Percentiles rank a stretch among this genome's conserved stretches.
phyloP scores from a whole-genome alignment of 2,797 vertebrate genomes.

The Eleutherodactylus coqui region DNA sequence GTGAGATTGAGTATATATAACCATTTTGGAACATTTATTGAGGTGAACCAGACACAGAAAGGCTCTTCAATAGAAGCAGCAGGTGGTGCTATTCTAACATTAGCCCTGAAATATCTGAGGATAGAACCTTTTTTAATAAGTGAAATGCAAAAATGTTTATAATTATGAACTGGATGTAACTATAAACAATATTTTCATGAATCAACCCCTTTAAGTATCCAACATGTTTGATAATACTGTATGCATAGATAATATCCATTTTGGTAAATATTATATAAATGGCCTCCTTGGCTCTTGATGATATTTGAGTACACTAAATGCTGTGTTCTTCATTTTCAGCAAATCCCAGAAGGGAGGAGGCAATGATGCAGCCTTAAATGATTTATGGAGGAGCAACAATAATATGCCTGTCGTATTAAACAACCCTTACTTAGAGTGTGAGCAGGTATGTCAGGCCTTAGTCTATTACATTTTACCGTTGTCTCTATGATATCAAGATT shows the following conservation, averaged over 20 bases:
- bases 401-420: constrained; percentile 76
- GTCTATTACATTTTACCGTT: neutral
- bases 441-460: constrained; percentile 79
- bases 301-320: neutral
- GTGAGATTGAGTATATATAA: no score
- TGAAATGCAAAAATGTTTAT: no score
- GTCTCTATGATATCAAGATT: neutral
- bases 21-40: no score
- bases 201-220: neutral
- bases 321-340: constrained; percentile 73
- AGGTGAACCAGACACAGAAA: no score
- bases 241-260: neutral
- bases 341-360: constrained; percentile 77
- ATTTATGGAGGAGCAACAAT: constrained; percentile 80
- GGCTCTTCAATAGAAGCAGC: no score
- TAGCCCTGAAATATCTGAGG: no score
- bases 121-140: no score
- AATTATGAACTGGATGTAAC: no score
- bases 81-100: no score
- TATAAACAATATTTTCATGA: no score
- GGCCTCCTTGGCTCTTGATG: neutral
- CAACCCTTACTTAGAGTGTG: constrained; percentile 79
- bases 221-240: neutral
- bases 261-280: neutral
- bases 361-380: constrained; percentile 76